Percentiles rank a stretch among this genome's conserved stretches.
Conservation (phyloP, 2,113 vertebrate genomes). For the Emydura subglobosa region DNA sequence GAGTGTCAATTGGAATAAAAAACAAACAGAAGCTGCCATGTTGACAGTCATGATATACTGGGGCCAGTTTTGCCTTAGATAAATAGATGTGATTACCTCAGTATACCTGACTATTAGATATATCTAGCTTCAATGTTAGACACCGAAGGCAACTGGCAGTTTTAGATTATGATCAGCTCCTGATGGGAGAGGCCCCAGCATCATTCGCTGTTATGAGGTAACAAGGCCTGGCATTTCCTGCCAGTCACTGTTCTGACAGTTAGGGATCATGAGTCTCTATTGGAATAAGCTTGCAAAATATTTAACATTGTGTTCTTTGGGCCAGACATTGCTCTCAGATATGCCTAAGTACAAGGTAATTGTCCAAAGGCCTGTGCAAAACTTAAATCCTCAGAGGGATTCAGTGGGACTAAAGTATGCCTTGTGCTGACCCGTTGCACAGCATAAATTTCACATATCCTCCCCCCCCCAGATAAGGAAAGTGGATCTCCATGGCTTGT, state of each 20-base stretch:
- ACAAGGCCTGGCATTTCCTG: conserved; percentile 39
- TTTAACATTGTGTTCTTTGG: accelerated
- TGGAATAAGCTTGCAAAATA: not conserved
- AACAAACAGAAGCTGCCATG: not conserved
- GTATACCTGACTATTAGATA: accelerated
- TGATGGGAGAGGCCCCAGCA: conserved; percentile 12
- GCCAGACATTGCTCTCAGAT: accelerated
- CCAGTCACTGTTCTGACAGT: not conserved
- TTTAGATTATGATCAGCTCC: not conserved
- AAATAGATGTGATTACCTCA: not conserved
- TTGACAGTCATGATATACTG: not conserved
- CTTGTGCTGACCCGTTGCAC: accelerated
- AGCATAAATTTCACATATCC: accelerated
- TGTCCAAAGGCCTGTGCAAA: not conserved
- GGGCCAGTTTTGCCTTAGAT: not conserved
- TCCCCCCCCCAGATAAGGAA: too few species aligned
- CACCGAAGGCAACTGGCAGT: accelerated
- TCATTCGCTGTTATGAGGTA: not conserved
- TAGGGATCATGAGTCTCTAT: not conserved
- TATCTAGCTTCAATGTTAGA: not conserved
- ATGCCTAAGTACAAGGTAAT: accelerated
- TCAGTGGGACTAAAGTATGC: accelerated
- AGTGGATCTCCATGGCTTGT: too few species aligned
- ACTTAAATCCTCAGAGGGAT: not conserved
- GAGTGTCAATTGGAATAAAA: not conserved